Evolutionary conservation across 2,113 vertebrate species (phyloP).

Genomic region (Phainopepla nitens): DNA sequence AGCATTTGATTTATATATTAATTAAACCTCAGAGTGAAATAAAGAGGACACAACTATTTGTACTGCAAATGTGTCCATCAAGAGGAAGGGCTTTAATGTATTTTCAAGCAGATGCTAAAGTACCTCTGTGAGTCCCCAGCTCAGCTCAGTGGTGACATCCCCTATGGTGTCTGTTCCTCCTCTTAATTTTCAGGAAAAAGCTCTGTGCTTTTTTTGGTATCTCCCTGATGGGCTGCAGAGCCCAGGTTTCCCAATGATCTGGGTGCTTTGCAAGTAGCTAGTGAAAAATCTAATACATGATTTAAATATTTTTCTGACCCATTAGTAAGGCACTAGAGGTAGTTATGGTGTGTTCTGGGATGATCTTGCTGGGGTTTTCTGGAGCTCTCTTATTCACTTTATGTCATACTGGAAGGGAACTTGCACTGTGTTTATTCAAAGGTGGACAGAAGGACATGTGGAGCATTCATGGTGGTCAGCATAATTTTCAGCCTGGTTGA

Average conservation of each 20-base stretch:
- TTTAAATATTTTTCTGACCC: background rate
- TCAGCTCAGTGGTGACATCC: background rate
- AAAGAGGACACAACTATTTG: conserved; percentile 59
- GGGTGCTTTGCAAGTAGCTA: background rate
- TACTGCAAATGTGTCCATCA: conserved; percentile 27
- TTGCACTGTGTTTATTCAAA: background rate
- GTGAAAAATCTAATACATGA: background rate
- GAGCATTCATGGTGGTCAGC: background rate
- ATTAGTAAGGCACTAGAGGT: background rate
- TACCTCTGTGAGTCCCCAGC: background rate
- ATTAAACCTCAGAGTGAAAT: conserved; percentile 69
- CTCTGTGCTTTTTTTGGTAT: background rate
- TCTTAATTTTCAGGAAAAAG: background rate
- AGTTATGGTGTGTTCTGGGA: background rate
- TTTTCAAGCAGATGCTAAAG: background rate
- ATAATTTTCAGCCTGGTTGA: accelerated
- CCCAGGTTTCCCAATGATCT: background rate
- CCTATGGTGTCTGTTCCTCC: background rate
- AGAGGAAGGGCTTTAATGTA: background rate
- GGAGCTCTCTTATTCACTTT: background rate
- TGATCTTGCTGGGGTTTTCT: background rate
- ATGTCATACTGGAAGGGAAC: background rate
- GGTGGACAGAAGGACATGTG: background rate
- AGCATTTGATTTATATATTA: conserved; percentile 73
- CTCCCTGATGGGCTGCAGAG: background rate